phyloP scores from a whole-genome alignment of 1,140 invertebrate species.

The Muscidifurax raptorellus region DNA sequence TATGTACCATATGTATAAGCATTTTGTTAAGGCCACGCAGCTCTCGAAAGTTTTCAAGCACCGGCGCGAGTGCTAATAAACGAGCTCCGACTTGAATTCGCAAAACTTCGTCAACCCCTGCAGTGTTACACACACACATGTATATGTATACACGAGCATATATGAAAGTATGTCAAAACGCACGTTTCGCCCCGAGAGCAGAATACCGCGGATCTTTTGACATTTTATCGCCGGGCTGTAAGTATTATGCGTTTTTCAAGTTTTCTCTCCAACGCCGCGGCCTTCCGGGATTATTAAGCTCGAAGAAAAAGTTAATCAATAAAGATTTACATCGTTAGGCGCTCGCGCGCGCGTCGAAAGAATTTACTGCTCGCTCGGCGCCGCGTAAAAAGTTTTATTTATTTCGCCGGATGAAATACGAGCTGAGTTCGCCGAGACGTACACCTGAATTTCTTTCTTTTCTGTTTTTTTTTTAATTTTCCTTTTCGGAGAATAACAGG shows the following conservation, averaged over 20 bases:
- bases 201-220: not conserved
- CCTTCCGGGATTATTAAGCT: too few relatives aligned
- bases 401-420: not conserved
- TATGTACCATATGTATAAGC: too few relatives aligned
- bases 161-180: slow-evolving; percentile 18
- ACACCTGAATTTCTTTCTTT: not conserved
- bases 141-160: too few relatives aligned
- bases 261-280: too few relatives aligned
- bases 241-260: too few relatives aligned
- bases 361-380: not conserved
- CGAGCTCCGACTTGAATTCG: not conserved
- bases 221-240: not conserved
- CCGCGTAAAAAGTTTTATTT: not conserved
- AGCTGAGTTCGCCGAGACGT: not conserved
- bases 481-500: not conserved
- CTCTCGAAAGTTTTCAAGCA: not conserved
- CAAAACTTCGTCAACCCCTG: not conserved
- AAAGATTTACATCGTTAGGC: not conserved
- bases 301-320: slow-evolving; percentile 9
- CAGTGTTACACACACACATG: too few relatives aligned
- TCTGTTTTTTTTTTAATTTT: too few relatives aligned
- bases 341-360: not conserved
- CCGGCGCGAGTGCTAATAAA: not conserved
- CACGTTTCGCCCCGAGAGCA: not conserved
- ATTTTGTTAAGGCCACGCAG: not conserved